Conservation (phyloP, 2,113 vertebrate species). For the Bubalus kerabau region DNA sequence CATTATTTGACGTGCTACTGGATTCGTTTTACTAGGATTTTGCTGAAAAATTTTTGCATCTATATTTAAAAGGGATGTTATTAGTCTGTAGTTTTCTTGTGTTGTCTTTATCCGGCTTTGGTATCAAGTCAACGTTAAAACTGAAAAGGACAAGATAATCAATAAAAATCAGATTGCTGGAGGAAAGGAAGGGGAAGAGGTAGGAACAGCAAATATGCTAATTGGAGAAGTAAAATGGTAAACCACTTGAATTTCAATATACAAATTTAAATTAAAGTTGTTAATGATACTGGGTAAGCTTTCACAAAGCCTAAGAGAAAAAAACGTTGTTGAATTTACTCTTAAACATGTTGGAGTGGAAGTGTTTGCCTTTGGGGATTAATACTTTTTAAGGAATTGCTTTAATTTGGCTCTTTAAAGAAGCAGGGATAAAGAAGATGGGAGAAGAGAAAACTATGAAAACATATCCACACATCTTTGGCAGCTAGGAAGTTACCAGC, state of each 20-base stretch:
- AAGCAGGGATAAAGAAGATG: background rate
- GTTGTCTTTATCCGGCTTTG: background rate
- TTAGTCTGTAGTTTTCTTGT: background rate
- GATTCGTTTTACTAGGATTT: background rate
- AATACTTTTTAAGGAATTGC: background rate
- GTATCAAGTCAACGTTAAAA: background rate
- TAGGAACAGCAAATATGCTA: background rate
- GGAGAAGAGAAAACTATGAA: background rate
- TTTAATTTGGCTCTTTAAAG: background rate
- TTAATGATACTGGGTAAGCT: background rate
- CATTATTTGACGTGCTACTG: background rate
- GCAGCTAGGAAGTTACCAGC: background rate
- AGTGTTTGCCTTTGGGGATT: background rate
- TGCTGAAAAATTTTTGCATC: background rate
- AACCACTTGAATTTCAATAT: background rate
- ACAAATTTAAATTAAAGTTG: background rate
- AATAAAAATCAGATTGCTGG: conserved; percentile 17
- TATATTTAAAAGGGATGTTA: background rate
- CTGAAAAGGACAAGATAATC: conserved; percentile 18
- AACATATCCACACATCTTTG: background rate
- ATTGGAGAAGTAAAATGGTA: conserved; percentile 21
- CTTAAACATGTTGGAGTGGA: background rate
- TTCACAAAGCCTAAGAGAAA: background rate
- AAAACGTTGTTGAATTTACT: background rate
- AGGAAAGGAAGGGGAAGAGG: background rate